phyloP scores from a whole-genome alignment of 2,888 invertebrate species.

The Acrobasis repandana region DNA sequence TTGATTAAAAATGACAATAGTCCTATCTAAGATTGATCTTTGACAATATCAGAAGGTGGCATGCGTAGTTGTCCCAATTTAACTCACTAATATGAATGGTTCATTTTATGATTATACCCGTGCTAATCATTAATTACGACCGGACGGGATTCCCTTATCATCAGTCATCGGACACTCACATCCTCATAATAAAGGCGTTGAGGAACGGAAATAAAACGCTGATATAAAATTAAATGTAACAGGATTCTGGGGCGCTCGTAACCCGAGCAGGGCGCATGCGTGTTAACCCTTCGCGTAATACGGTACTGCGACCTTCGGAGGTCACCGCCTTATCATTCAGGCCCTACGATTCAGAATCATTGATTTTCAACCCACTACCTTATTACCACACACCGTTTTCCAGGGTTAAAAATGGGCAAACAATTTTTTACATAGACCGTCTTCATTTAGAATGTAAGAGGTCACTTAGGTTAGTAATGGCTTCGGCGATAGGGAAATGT shows the following conservation, averaged over 20 bases:
- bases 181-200: conserved; percentile 21
- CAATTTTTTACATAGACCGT: too few relatives aligned
- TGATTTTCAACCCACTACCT: conserved; percentile 71
- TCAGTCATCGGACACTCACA: not conserved
- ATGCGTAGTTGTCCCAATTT: not conserved
- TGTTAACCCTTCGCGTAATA: conserved; percentile 66
- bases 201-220: conserved; percentile 28
- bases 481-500: too few relatives aligned
- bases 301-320: conserved; percentile 72
- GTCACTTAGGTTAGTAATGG: too few relatives aligned
- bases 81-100: not conserved
- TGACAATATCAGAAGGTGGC: not conserved
- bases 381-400: conserved; percentile 34
- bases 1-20: not conserved
- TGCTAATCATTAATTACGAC: not conserved
- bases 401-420: too few relatives aligned
- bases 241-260: conserved; percentile 20
- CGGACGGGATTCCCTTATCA: conserved; percentile 4
- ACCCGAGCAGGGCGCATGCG: conserved; percentile 60
- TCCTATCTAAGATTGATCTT: not conserved
- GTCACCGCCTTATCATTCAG: conserved; percentile 76
- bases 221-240: conserved; percentile 20
- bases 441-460: too few relatives aligned
- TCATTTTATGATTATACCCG: conserved; percentile 11
- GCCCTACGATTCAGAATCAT: conserved; percentile 53